phyloP scores from a whole-genome alignment of 2,888 invertebrate species.

The Sericinus montela region DNA sequence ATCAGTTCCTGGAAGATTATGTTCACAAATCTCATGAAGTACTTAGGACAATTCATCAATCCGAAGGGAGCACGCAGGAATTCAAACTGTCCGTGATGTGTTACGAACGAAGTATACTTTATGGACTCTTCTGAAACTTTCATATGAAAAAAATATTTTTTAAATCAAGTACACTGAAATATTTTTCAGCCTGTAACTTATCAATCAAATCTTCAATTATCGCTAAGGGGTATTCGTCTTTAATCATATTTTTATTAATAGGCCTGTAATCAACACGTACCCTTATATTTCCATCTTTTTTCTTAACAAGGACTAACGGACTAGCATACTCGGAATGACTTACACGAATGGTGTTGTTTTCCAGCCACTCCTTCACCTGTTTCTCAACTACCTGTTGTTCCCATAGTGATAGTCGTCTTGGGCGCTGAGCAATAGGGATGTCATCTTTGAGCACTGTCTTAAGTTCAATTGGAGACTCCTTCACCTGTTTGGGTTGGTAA shows the following conservation, averaged over 20 bases:
- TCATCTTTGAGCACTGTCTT: background rate
- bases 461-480: background rate
- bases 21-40: background rate
- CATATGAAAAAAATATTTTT: background rate
- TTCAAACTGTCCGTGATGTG: background rate
- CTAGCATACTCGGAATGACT: background rate
- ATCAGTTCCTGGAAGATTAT: background rate
- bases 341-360: background rate
- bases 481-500: background rate
- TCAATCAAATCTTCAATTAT: background rate
- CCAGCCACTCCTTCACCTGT: background rate
- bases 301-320: background rate
- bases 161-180: background rate
- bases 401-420: background rate
- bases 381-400: background rate
- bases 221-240: background rate
- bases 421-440: background rate
- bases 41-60: too few relatives aligned
- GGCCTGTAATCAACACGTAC: too few relatives aligned
- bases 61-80: background rate
- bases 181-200: background rate
- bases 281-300: too few relatives aligned
- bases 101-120: background rate
- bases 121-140: background rate
- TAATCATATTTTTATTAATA: background rate